Conservation (phyloP, 92 coral and sea anemone genomes). For the Pocillopora meandrina region DNA sequence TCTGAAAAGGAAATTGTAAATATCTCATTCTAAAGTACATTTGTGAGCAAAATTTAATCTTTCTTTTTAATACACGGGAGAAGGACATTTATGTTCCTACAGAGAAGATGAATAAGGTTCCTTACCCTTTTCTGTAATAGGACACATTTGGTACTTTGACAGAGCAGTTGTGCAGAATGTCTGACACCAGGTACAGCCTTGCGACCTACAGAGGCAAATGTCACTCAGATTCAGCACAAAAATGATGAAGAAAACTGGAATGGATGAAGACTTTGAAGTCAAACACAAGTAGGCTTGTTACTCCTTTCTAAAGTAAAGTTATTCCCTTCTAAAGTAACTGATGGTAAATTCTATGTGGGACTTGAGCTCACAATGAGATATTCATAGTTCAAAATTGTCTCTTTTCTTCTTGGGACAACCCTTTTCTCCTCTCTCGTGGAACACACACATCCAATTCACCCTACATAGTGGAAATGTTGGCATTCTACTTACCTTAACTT, state of each 20-base stretch:
- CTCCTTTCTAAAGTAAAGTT: too few relatives aligned
- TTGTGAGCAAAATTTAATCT: neutral
- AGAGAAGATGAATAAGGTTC: neutral
- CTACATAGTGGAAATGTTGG: too few relatives aligned
- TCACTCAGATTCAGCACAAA: too few relatives aligned
- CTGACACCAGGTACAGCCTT: slow-evolving; percentile 88
- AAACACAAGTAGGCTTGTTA: neutral
- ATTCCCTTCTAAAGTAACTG: too few relatives aligned
- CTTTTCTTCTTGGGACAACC: too few relatives aligned
- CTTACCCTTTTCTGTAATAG: slow-evolving; percentile 94
- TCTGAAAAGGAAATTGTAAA: slow-evolving; percentile 30
- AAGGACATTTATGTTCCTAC: neutral
- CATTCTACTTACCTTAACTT: slow-evolving; percentile 63
- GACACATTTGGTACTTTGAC: slow-evolving; percentile 97
- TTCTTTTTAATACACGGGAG: neutral
- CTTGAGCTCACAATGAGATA: too few relatives aligned
- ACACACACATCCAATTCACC: too few relatives aligned
- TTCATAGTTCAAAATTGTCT: too few relatives aligned
- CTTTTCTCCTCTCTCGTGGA: too few relatives aligned
- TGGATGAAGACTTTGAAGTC: neutral
- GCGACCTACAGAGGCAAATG: slow-evolving; percentile 60
- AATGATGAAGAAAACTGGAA: too few relatives aligned
- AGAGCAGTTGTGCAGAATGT: slow-evolving; percentile 91
- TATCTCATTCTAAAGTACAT: neutral
- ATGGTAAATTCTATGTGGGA: too few relatives aligned